Evolutionary conservation across 1,140 invertebrate species (phyloP), one percentile per base, ranked within the genome.

Genomic region (Pissodes strobi): DNA sequence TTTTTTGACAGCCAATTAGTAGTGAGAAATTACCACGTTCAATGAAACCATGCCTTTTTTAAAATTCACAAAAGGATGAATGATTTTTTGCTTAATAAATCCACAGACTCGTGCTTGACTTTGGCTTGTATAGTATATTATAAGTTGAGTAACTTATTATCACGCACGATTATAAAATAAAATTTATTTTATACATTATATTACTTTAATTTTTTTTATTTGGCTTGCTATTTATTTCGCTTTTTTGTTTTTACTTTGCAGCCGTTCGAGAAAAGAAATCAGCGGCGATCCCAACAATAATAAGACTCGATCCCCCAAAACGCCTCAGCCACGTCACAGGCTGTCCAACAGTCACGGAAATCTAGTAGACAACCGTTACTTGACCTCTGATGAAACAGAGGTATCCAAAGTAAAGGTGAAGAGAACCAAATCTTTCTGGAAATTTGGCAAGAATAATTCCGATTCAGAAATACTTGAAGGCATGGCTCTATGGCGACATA

Each of bases 361-460:
- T 74, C 76, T 82, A 52, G 78, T 76, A 65, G 75, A 76, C 9
- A 72, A 73, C 19, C 71, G 69, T 18, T 84, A 84, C 66, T 72
- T 82, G 25, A 82, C 82, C 4, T 82, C 84, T 64, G 82, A 84
- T 68, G 81, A 82, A 61, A 63, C 82, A 34, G 67, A 68, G 15
- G 52, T 62, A 12, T 57, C 52, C 4, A 82, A 81, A 2, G 82
- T 82, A 23, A 65, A 83, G 15, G 85, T 93, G 0, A 92, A 92
- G 74, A 80, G 91, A 25, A 92, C 90, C 0, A 92, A 92, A 76
- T 91, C 89, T 0, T 92, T 93, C 66, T 92, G 90, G 90, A 87
- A 88, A 68, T 92, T 93, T 70, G 86, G 89, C 37, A 83, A 87
- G 34, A 87, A 86, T 0, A 86, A 84, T 1, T 83, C 85, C 12